Evolutionary conservation across 2,888 invertebrate genomes (phyloP), one percentile per base, ranked within the genome.

Genomic region (Erebia palarica): DNA sequence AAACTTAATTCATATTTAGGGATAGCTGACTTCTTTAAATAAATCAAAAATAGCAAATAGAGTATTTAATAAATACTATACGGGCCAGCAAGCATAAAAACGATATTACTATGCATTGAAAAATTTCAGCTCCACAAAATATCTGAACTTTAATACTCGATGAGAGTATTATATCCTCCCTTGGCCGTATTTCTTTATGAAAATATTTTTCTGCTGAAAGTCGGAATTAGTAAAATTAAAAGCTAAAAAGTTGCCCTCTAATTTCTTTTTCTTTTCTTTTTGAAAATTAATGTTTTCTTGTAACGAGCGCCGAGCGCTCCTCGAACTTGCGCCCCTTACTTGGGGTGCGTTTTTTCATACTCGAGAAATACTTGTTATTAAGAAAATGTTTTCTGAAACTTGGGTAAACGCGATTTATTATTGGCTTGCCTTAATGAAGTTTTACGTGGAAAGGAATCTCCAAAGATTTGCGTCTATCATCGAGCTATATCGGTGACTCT

Each of bases 231-330:
- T 49, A 16, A 63, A 63, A 68, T 71, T 71, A 68, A 60, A 68
- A 68, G 71, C 59, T 67, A 65, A 68, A 64, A 71, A 71, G 63
- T 67, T 67, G 55, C 63, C 21, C 18, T 67, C 42, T 42, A 51
- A 58, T 49, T 42, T 58, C 58, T 42, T 68, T 27, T 27, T 27
- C 67, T 64, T 67, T 59, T 42, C 49, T 65, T 42, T 63, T 67
- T 14, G 47, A 36, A 70, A 67, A 67, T 57, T 66, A 66, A 66
- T 66, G 66, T 58, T 55, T 66, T 66, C 55, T n/a, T 42, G 44
- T 66, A 66, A 66, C 66, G 58, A 49, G 18, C 13, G 49, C 42
- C 21, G 47, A 49, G 63, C 14, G 66, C 36, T 21, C 66, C 47
- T 10, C 18, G 16, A 66, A 47, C 57, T 66, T 58, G 44, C 36